Base-by-base conservation (phyloP, 2,888 invertebrate species). In the Drosophila lacicola region DNA sequence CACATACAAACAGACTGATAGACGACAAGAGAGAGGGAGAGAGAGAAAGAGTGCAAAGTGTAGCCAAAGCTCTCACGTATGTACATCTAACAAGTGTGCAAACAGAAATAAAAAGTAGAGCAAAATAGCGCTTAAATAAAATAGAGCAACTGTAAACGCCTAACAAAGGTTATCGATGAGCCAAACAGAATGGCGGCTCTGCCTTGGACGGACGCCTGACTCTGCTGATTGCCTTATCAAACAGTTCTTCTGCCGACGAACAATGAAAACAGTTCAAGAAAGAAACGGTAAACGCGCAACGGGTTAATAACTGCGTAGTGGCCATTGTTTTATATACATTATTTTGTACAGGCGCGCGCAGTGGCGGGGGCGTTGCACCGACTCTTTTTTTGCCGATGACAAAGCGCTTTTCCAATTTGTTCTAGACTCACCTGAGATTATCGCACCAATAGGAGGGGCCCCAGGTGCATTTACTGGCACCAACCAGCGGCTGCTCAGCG, bases 381-480 rank as follows among this genome's bases (percentile, higher is more conserved):
- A 29, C 4, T 25, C 4, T 46, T 33, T 10, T 70, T 46, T 49
- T 21, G 19, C 37, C 42, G 66, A 71, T 86, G 81, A 83, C 79
- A 67, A 66, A 49, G 81, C 81, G 56, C 14, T 84, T 76, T 74
- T 53, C 42, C 44, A 42, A 39, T 62, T 21, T 34, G 6, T 54
- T 63, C 5, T 25, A 44, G 53, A 90, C 91, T 91, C 80, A 92
- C 92, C 89, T 90, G 45, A 92, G 54, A 78, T 91, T 91, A 9
- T 81, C 88, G 92, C 97, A 97, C 97, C 97, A 97, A 89, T 95
- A 97, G 0, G 95, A 93, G 4, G 96, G 96, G 8, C 97, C 97
- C 95, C 95, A 96, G 6, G 96, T 95, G 90, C 97, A 97, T 87
- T 94, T 94, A 49, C 94, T 93, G 53, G 92, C 92, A 36, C 95